Evolutionary conservation across 1,140 invertebrate species (phyloP).

Genomic region (Popillia japonica): DNA sequence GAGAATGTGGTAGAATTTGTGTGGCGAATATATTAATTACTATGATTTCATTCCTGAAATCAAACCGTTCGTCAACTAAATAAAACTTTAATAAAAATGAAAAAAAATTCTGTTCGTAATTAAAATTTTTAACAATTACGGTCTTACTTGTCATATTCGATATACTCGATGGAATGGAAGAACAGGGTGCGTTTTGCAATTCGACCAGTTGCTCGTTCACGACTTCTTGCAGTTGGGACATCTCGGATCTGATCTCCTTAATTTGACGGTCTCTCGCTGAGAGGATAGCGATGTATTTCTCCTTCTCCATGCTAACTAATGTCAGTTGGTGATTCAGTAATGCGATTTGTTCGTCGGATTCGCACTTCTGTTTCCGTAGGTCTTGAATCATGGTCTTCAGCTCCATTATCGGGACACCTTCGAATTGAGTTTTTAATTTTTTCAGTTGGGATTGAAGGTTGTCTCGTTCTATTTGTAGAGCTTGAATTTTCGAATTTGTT

Average conservation of each 20-base stretch:
- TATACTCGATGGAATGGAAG: slow-evolving; percentile 24
- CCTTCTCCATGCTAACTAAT: slow-evolving; percentile 54
- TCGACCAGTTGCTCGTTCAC: slow-evolving; percentile 55
- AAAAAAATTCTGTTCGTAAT: background rate
- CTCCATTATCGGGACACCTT: slow-evolving; percentile 37
- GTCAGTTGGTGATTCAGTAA: slow-evolving; percentile 53
- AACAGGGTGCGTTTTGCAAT: slow-evolving; percentile 47
- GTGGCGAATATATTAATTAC: background rate
- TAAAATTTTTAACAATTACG: background rate
- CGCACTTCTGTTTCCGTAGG: slow-evolving; percentile 50
- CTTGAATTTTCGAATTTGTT: slow-evolving; percentile 6
- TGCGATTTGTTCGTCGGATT: slow-evolving; percentile 48
- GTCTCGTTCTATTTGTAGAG: slow-evolving; percentile 23
- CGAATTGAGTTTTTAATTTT: slow-evolving; percentile 36
- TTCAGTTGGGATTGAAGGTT: slow-evolving; percentile 33
- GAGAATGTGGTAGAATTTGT: slow-evolving; percentile 13
- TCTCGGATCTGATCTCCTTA: slow-evolving; percentile 57
- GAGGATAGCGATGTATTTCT: slow-evolving; percentile 56
- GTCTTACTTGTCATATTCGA: slow-evolving; percentile 38
- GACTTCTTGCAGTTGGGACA: slow-evolving; percentile 56
- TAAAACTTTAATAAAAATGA: background rate
- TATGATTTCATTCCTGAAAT: slow-evolving; percentile 29
- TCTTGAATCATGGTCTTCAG: slow-evolving; percentile 50
- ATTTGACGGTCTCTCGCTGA: slow-evolving; percentile 55
- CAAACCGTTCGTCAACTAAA: background rate